Base-by-base conservation (phyloP, 2,888 invertebrate genomes). In the Scaptomyza tumidula region DNA sequence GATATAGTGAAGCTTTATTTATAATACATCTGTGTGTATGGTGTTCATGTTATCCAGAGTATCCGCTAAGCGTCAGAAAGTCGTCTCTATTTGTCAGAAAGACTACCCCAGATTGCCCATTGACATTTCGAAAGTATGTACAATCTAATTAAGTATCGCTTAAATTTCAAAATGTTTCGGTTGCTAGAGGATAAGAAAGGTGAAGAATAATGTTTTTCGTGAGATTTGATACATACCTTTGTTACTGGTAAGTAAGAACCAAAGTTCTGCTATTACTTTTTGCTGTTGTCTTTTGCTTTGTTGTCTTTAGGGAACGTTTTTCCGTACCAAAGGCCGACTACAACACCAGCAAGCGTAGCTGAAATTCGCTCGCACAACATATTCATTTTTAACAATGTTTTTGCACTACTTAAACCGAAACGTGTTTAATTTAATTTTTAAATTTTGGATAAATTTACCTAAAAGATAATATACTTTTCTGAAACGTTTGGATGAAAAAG, bases 291-390 rank as follows among this genome's bases (percentile, higher is more conserved):
- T 31, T 58, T 39, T 10, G n/a, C 6, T n/a, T 64, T 65, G 1
- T 63, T 41, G 9, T 58, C 0, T 19, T 24, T 48, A 7, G 81
- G 78, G 10, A 82, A 85, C 0, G 72, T 80, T 19, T 80, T 72
- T 0, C 53, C 68, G 29, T 84, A 86, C 85, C 85, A 85, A 13
- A 77, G 39, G 0, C 86, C 86, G 0, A 79, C 84, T 16, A 85
- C 3, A 1, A 77, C 0, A 9, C 85, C 85, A 11, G 62, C 86
- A 6, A 78, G 39, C 0, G 78, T 44, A 2, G 86, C 74, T 4
- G 78, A 71, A 16, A 85, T 19, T 5, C 85, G 78, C 48, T 86
- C 86, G 56, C 85, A 85, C 52, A 75, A 59, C 69, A 80, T 46
- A 6, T 76, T 62, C 85, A 85, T 85, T 5, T 53, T 67, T 6